Percentiles rank a stretch among this genome's conserved stretches.
Conservation (phyloP, 1,140 invertebrate genomes). For the Spodoptera frugiperda region DNA sequence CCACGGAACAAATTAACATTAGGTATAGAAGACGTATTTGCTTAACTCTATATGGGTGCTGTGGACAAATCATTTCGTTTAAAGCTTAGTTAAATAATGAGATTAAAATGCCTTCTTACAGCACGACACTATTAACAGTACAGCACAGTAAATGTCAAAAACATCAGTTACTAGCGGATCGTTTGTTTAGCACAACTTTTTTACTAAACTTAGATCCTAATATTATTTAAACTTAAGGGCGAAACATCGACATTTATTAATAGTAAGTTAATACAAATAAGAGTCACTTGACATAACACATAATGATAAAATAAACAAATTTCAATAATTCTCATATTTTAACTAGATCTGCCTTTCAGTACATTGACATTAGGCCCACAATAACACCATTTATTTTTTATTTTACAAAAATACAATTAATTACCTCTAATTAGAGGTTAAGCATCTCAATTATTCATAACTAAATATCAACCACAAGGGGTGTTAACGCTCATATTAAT, state of each 20-base stretch:
- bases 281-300: conserved; percentile 1
- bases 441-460: conserved; percentile 23
- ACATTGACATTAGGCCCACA: conserved; percentile 12
- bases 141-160: conserved; percentile 3
- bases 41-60: neutral
- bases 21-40: neutral
- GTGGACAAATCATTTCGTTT: conserved; percentile 21
- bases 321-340: conserved; percentile 1
- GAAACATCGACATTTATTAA: neutral
- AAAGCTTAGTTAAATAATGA: conserved; percentile 51
- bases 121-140: conserved; percentile 31
- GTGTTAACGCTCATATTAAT: neutral
- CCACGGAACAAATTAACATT: neutral
- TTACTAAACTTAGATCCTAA: conserved; percentile 2
- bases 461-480: conserved; percentile 23
- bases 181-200: neutral
- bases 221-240: no score
- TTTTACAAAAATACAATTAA: conserved; percentile 39
- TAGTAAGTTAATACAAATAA: neutral
- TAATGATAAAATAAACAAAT: neutral
- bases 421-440: neutral
- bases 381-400: conserved; percentile 11
- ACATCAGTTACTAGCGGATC: neutral
- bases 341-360: conserved; percentile 20
- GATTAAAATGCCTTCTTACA: conserved; percentile 34